A percentile compares a stretch with the other conserved stretches of the same genome.
phyloP scores from a whole-genome alignment of 1,140 invertebrate species.

The Ericerus pela region DNA sequence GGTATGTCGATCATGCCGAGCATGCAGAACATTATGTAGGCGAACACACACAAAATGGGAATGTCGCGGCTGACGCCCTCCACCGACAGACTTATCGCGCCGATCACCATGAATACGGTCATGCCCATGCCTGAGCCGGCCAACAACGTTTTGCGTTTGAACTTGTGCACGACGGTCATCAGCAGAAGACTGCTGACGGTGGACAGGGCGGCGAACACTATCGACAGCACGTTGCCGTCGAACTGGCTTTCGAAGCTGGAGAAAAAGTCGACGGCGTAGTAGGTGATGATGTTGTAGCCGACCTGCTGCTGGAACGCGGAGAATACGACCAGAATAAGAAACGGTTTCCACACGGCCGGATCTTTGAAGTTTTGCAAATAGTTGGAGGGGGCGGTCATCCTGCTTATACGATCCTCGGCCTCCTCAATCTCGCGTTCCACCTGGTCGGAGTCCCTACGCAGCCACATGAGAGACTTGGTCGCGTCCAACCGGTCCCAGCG shows the following conservation, averaged over 20 bases:
- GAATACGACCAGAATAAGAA: constrained; percentile 43
- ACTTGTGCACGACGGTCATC: constrained; percentile 41
- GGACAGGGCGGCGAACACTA: constrained; percentile 50
- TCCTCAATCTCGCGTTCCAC: constrained; percentile 41
- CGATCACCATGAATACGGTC: constrained; percentile 28
- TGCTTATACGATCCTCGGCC: constrained; percentile 22
- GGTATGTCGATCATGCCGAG: constrained; percentile 53
- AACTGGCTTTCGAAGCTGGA: constrained; percentile 44
- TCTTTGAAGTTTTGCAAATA: constrained; percentile 23
- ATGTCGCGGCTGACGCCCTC: constrained; percentile 34
- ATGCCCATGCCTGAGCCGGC: constrained; percentile 28
- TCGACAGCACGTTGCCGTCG: constrained; percentile 50
- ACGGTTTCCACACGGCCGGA: constrained; percentile 41
- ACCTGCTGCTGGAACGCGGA: constrained; percentile 53
- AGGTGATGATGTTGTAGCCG: constrained; percentile 58
- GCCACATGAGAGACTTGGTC: constrained; percentile 38
- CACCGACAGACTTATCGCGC: constrained; percentile 24
- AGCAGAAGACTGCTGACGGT: constrained; percentile 46
- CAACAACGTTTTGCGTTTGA: background rate
- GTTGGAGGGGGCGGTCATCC: background rate
- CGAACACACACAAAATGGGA: constrained; percentile 44
- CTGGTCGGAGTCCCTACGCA: constrained; percentile 37
- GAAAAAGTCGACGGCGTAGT: constrained; percentile 55
- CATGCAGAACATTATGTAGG: constrained; percentile 53
- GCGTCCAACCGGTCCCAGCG: constrained; percentile 39